These are phyloP conservation scores for Limanda limanda DNA, from an alignment of 2,113 vertebrate genomes.

Conservation along the genomic window DNA sequence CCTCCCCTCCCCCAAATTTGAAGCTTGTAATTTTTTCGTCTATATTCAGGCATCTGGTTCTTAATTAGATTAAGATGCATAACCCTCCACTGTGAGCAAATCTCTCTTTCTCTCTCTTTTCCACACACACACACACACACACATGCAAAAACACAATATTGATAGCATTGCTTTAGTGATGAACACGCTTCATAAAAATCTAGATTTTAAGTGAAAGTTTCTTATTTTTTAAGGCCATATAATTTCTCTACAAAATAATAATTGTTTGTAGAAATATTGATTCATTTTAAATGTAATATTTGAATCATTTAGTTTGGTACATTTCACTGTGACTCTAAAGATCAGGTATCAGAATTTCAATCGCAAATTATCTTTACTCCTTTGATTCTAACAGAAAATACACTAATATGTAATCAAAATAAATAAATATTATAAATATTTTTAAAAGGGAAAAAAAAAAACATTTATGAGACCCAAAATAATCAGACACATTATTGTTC, in stretches of 20 bases:
- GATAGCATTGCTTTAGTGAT: not conserved
- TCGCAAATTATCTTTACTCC: not conserved
- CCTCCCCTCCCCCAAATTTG: slow-evolving; percentile 53
- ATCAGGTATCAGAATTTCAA: not conserved
- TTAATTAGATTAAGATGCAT: slow-evolving; percentile 76
- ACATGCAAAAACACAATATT: not conserved
- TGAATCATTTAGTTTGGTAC: not conserved
- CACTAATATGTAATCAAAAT: no score
- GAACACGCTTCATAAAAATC: not conserved
- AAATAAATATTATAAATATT: not conserved
- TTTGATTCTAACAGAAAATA: not conserved
- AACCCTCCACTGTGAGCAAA: slow-evolving; percentile 34
- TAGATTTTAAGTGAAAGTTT: not conserved
- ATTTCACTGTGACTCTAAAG: not conserved
- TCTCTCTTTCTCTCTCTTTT: slow-evolving; percentile 1
- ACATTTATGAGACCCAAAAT: slow-evolving; percentile 5
- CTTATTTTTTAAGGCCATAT: not conserved
- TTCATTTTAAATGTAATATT: not conserved
- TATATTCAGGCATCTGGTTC: slow-evolving; percentile 64
- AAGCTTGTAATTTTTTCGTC: slow-evolving; percentile 69
- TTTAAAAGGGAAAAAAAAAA: not conserved
- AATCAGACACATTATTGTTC: not conserved
- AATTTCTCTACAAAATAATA: slow-evolving; percentile 16
- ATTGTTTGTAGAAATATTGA: not conserved
- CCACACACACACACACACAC: slow-evolving; percentile 31